Evolutionary conservation across 2,113 vertebrate species (phyloP).

Genomic region (Corythoichthys haematopterus): DNA sequence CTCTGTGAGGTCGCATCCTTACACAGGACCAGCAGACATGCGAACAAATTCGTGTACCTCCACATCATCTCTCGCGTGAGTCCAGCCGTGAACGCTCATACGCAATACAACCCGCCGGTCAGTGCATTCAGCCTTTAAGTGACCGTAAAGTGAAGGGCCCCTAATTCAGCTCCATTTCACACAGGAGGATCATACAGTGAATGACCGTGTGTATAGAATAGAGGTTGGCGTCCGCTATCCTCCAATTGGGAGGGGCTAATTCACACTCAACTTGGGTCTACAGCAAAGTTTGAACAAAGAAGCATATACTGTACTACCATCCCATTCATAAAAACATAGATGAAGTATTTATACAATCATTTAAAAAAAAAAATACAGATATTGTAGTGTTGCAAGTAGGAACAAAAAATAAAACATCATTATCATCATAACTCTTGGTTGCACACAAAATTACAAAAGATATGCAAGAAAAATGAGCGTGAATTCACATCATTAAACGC

Average conservation of each 20-base stretch:
- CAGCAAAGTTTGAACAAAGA: not conserved
- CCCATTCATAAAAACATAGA: not conserved
- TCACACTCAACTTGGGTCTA: not conserved
- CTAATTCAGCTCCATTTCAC: slow-evolving; percentile 42
- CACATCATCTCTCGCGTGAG: slow-evolving; percentile 56
- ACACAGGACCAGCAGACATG: slow-evolving; percentile 58
- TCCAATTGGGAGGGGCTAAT: not conserved
- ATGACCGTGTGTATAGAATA: not conserved
- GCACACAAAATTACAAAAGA: not conserved
- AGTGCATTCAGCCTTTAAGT: slow-evolving; percentile 6
- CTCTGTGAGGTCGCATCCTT: slow-evolving; percentile 54
- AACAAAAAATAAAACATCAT: not conserved
- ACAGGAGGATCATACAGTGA: not conserved
- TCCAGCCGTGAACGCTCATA: slow-evolving; percentile 6
- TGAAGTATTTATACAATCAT: no score
- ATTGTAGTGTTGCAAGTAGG: no score
- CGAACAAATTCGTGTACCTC: slow-evolving; percentile 59
- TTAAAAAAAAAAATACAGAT: no score
- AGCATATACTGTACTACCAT: not conserved
- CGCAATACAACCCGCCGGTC: slow-evolving; percentile 13
- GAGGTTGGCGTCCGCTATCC: not conserved
- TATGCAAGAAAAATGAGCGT: not conserved
- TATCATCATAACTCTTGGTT: not conserved
- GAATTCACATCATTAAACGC: not conserved
- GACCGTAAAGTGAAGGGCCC: slow-evolving; percentile 7